Evolutionary conservation across 2,888 invertebrate genomes (phyloP).

Genomic region (Phalera bucephala): DNA sequence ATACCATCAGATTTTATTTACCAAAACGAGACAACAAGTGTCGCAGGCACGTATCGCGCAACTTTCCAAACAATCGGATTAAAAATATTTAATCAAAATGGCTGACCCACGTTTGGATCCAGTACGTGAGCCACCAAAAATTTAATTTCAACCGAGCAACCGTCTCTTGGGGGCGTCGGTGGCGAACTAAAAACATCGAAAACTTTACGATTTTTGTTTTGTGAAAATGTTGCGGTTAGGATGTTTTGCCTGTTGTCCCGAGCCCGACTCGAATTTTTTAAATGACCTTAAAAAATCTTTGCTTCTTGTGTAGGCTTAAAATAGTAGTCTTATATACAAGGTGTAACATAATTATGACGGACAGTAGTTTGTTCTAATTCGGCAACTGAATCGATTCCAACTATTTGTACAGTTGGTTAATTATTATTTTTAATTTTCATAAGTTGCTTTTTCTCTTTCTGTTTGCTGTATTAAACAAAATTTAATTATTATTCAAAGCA

Average conservation of each 20-base stretch:
- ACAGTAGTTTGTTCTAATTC: too few species aligned
- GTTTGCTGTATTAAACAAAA: too few species aligned
- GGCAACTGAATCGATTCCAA: too few species aligned
- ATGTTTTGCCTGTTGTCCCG: neutral
- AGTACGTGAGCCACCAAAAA: constrained; percentile 25
- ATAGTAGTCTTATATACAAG: too few species aligned
- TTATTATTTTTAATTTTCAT: too few species aligned
- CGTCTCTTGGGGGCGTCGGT: constrained; percentile 1
- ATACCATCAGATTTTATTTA: neutral
- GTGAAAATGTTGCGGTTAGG: neutral
- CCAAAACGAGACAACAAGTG: neutral
- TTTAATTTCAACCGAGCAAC: constrained; percentile 17
- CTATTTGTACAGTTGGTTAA: too few species aligned
- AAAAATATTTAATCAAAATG: constrained; percentile 26
- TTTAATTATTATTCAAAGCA: too few species aligned
- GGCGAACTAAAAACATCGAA: neutral
- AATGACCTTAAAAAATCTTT: too few species aligned
- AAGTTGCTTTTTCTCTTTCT: too few species aligned
- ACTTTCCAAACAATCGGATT: constrained; percentile 11
- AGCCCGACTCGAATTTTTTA: too few species aligned
- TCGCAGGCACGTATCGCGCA: constrained; percentile 1
- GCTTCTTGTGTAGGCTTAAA: too few species aligned
- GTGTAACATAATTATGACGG: too few species aligned
- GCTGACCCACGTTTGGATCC: constrained; percentile 7
- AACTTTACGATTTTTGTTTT: constrained; percentile 1